Percentiles rank a stretch among this genome's conserved stretches.
Conservation (phyloP, 2,113 vertebrate species). For the Corvus cornix region DNA sequence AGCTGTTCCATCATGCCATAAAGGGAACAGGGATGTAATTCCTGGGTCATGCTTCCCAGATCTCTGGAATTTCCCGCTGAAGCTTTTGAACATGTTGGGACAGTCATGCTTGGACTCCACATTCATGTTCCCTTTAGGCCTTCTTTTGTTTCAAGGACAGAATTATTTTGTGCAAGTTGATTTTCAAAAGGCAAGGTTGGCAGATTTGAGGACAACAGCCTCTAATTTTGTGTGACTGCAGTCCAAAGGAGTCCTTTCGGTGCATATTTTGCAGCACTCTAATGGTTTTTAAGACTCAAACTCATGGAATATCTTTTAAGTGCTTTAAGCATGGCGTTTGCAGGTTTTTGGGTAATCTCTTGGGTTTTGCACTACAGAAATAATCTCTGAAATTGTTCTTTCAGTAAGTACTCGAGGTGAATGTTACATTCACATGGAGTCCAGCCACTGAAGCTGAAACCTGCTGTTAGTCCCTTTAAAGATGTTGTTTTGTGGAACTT, state of each 20-base stretch:
- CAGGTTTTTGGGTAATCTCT: not conserved
- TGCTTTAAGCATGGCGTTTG: not conserved
- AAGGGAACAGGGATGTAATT: not conserved
- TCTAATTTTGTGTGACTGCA: not conserved
- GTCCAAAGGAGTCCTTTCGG: not conserved
- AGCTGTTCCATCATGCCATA: not conserved
- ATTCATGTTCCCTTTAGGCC: not conserved
- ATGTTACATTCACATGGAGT: not conserved
- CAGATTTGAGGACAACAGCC: not conserved
- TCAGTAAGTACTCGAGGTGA: not conserved
- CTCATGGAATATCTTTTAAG: not conserved
- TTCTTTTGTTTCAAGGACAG: not conserved
- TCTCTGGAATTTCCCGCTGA: constrained; percentile 3
- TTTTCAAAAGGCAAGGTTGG: not conserved
- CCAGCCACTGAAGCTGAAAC: not conserved
- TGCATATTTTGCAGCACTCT: not conserved
- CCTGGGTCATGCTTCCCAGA: not conserved
- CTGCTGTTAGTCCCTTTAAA: not conserved
- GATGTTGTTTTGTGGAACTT: not conserved
- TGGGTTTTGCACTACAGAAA: not conserved
- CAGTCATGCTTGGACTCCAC: not conserved
- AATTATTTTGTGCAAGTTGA: not conserved
- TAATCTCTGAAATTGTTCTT: not conserved
- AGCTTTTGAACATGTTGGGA: not conserved
- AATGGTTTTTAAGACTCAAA: not conserved